A percentile compares a stretch with the other conserved stretches of the same genome.
Evolutionary conservation across 2,113 vertebrate species (phyloP).

Genomic region (Aegithalos caudatus): DNA sequence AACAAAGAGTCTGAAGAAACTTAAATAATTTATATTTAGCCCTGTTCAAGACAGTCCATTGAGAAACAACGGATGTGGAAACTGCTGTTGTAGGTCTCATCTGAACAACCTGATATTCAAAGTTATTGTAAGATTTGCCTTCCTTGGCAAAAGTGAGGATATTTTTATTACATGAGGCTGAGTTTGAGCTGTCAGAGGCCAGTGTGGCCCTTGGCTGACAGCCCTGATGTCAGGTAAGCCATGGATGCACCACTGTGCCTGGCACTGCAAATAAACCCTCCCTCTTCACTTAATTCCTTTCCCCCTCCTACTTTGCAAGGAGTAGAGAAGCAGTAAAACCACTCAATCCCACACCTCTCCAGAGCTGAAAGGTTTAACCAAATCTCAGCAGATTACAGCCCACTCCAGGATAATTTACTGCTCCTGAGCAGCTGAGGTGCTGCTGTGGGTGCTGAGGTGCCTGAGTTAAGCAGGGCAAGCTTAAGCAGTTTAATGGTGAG

Average conservation of each 20-base stretch:
- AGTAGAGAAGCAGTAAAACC: neutral
- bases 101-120: neutral
- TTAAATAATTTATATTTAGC: neutral
- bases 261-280: neutral
- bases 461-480: neutral
- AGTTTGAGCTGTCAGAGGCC: neutral
- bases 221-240: neutral
- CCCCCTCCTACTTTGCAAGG: neutral
- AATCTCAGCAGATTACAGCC: neutral
- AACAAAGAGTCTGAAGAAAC: neutral
- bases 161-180: neutral
- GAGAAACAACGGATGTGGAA: neutral
- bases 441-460: neutral
- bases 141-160: neutral
- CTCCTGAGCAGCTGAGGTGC: neutral
- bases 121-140: neutral
- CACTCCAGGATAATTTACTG: neutral
- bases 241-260: neutral
- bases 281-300: neutral
- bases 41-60: neutral
- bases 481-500: neutral
- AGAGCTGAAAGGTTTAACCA: neutral
- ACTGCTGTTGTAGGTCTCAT: neutral
- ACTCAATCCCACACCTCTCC: neutral
- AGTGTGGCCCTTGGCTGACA: neutral